A percentile compares a stretch with the other conserved stretches of the same genome.
Conservation (phyloP, 2,113 vertebrate species). For the Maccullochella peelii region DNA sequence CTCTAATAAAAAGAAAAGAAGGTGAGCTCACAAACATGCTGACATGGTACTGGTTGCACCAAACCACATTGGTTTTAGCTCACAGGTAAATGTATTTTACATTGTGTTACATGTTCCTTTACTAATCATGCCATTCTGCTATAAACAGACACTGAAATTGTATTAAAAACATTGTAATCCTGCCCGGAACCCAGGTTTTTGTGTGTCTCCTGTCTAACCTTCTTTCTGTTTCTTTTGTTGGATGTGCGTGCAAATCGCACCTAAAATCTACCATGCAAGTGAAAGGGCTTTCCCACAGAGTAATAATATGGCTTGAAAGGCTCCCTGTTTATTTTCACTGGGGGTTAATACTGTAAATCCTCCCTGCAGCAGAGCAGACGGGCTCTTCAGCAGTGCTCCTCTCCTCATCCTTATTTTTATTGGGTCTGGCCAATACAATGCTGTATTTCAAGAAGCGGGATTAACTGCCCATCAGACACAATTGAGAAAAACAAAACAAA, state of each 20-base stretch:
- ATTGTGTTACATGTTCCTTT: neutral
- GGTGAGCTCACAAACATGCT: constrained; percentile 65
- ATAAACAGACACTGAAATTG: neutral
- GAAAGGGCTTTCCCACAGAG: constrained; percentile 55
- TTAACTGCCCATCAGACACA: constrained; percentile 5
- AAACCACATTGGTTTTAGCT: constrained; percentile 11
- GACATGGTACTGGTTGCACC: neutral
- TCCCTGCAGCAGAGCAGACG: constrained; percentile 26
- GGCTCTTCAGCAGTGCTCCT: constrained; percentile 27
- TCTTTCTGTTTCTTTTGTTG: constrained; percentile 17
- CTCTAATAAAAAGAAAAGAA: constrained; percentile 76
- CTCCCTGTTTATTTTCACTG: constrained; percentile 58
- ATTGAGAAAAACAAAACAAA: constrained; percentile 5
- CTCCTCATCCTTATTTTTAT: constrained; percentile 2
- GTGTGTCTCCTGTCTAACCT: neutral
- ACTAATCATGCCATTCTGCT: neutral
- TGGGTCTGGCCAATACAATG: constrained; percentile 10
- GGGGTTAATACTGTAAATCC: constrained; percentile 73
- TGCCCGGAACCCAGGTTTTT: neutral
- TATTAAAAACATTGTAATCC: constrained; percentile 22
- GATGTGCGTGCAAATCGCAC: constrained; percentile 11
- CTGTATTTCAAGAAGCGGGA: neutral
- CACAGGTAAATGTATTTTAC: neutral
- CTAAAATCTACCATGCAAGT: constrained; percentile 46
- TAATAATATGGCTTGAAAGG: constrained; percentile 56